These are phyloP conservation scores for Psittacula derbiana DNA, from an alignment of 2,797 vertebrate genomes.

Conservation along the genomic window DNA sequence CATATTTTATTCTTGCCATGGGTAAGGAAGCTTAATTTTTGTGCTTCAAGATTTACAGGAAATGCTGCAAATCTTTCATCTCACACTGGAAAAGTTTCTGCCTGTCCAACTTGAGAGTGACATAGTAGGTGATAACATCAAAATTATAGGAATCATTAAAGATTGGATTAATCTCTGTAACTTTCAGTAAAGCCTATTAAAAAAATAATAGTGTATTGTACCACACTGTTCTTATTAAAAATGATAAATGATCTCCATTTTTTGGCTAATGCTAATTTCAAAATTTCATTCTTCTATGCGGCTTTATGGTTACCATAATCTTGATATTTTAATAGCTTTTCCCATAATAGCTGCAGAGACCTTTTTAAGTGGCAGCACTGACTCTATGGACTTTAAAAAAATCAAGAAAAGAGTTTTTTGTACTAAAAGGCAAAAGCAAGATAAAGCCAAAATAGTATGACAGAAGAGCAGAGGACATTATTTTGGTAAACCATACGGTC, in stretches of 20 bases:
- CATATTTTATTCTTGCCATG: not conserved
- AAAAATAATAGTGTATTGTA: slow-evolving; percentile 20
- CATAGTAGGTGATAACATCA: not conserved
- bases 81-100: not conserved
- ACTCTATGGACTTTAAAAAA: not conserved
- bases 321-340: slow-evolving; percentile 60
- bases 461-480: not conserved
- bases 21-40: not conserved
- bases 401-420: not conserved
- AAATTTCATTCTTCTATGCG: slow-evolving; percentile 20
- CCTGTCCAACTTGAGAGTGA: not conserved
- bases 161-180: slow-evolving; percentile 16
- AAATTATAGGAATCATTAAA: slow-evolving; percentile 20
- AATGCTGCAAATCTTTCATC: not conserved
- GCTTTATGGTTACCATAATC: slow-evolving; percentile 48
- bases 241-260: slow-evolving; percentile 24
- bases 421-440: not conserved
- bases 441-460: not conserved
- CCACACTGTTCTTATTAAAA: slow-evolving; percentile 39
- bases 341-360: slow-evolving; percentile 7
- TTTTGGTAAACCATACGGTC: not conserved
- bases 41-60: not conserved
- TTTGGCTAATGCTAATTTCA: slow-evolving; percentile 39
- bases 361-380: slow-evolving; percentile 26
- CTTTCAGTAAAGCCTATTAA: slow-evolving; percentile 26